Base-by-base conservation (phyloP, 1,140 invertebrate genomes). In the Belonocnema kinseyi region DNA sequence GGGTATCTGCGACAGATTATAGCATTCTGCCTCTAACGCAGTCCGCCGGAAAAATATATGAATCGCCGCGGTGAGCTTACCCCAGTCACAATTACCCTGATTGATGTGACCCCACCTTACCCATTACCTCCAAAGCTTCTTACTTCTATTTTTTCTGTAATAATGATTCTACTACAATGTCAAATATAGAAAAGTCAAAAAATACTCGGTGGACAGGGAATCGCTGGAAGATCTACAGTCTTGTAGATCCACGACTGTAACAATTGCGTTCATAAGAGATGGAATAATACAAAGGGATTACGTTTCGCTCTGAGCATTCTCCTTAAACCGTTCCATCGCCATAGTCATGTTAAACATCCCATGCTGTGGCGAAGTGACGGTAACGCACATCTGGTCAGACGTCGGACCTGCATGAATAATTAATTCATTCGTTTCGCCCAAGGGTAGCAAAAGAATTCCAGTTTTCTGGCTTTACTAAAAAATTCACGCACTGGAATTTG, bases 381-480 rank as follows among this genome's bases (percentile, higher is more conserved):
- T 51, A 74, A 73, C 56, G 77, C 77, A 78, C 75, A 78, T 82
- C 82, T 82, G 78, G 81, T 83, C 83, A 83, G 83, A 80, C 79
- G 77, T 51, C 51, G 80, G 80, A 82, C 79, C 78, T 81, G 81
- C 80, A 85, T 85, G 83, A 83, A 85, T 85, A 83, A 85, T 83
- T 82, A 85, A 85, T 85, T 81, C 77, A 76, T 81, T 73, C 76
- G 70, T 83, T 80, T 77, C 71, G 77, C 81, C 74, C 79, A 76
- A 71, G 75, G 81, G 78, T 78, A 53, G 53, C 74, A 46, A 50
- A 77, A 58, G 77, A 81, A 76, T 80, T 78, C 61, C 76, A 72
- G 58, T 33, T 21, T 46, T 3, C 46, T 2, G 13, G 70, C 40
- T 78, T 82, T 51, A 80, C 51, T 82, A 33, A 19, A 61, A 61